These are phyloP conservation scores for Sigmodon hispidus DNA, from an alignment of 2,113 vertebrate genomes.

Conservation along the genomic window DNA sequence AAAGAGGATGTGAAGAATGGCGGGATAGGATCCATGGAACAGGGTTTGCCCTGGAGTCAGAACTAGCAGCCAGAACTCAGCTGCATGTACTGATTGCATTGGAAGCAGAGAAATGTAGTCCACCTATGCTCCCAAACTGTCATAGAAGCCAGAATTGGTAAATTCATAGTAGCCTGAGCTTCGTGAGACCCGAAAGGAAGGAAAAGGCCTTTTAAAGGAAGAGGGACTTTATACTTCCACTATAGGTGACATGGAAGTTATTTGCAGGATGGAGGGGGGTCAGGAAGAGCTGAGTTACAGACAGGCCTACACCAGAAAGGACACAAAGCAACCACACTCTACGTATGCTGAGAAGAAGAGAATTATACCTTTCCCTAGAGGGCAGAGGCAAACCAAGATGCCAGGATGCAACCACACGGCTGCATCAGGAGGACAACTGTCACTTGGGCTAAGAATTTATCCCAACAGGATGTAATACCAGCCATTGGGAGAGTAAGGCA, in stretches of 20 bases:
- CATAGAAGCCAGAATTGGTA: neutral
- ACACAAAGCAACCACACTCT: neutral
- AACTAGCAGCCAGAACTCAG: neutral
- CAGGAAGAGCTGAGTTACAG: neutral
- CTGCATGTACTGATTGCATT: neutral
- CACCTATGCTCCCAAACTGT: neutral
- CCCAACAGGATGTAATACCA: neutral
- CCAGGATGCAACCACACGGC: too few species aligned
- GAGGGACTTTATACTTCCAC: neutral
- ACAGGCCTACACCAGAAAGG: neutral
- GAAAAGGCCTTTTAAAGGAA: neutral
- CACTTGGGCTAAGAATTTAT: neutral
- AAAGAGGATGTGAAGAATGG: neutral
- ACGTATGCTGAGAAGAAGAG: neutral
- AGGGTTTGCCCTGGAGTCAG: neutral
- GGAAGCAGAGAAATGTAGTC: neutral
- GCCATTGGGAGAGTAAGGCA: neutral
- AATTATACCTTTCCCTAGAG: neutral
- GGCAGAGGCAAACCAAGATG: neutral
- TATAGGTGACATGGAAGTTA: too few species aligned
- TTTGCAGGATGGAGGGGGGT: neutral
- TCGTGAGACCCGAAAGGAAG: neutral
- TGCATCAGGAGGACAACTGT: neutral
- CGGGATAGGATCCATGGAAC: neutral
- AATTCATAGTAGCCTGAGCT: neutral